phyloP scores from a whole-genome alignment of 1,140 invertebrate species.

The Pseudomyrmex flavicornis region DNA sequence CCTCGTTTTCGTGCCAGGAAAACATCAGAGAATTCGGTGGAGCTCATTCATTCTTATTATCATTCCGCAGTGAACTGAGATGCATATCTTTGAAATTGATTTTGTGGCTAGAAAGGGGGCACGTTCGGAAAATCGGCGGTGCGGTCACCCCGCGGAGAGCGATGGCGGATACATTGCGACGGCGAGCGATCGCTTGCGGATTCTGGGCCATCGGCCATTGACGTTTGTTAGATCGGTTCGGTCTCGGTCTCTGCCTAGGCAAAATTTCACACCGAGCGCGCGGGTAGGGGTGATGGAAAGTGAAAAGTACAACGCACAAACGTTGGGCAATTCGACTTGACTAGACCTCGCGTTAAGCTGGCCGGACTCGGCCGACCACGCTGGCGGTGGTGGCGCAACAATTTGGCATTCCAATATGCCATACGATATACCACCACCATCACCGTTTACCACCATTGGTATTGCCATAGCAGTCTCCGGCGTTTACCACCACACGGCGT shows the following conservation, averaged over 20 bases:
- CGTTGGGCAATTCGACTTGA: constrained; percentile 79
- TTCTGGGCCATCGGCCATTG: constrained; percentile 72
- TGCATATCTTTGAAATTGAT: not conserved
- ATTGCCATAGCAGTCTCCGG: constrained; percentile 2
- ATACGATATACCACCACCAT: constrained; percentile 45
- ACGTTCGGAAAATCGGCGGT: constrained; percentile 13
- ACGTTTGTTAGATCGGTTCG: constrained; percentile 38
- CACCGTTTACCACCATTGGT: constrained; percentile 8
- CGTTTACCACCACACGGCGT: too few relatives aligned
- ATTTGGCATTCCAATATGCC: constrained; percentile 83
- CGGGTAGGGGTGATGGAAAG: constrained; percentile 77
- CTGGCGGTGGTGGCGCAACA: constrained; percentile 79
- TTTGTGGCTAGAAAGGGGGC: not conserved
- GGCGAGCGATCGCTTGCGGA: constrained; percentile 53
- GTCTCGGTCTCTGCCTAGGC: constrained; percentile 41
- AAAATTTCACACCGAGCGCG: constrained; percentile 72
- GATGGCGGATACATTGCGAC: not conserved
- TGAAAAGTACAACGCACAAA: constrained; percentile 78
- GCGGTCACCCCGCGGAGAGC: not conserved
- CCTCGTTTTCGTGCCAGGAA: not conserved
- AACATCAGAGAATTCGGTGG: not conserved
- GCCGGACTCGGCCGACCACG: constrained; percentile 75
- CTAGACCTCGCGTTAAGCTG: constrained; percentile 71
- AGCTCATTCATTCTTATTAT: not conserved
- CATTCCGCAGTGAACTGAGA: not conserved